Evolutionary conservation across 2,888 invertebrate species (phyloP).

Genomic region (Heliothis peltigera): DNA sequence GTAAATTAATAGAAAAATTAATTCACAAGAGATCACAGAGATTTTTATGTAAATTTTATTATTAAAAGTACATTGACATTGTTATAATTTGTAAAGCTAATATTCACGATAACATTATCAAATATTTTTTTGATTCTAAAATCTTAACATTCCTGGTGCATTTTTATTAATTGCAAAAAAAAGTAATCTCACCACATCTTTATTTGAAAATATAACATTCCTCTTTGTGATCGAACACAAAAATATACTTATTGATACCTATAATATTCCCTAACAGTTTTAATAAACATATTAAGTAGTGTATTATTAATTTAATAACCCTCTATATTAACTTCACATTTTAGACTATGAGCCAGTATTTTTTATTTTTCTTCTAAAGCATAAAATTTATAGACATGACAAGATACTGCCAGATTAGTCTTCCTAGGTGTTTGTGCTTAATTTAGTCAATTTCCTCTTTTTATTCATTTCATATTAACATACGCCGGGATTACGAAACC

Average conservation of each 20-base stretch:
- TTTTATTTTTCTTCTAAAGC: conserved; percentile 4
- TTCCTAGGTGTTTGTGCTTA: conserved; percentile 50
- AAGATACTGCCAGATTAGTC: conserved; percentile 53
- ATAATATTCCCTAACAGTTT: conserved; percentile 8
- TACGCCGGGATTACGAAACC: conserved; percentile 14
- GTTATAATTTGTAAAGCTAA: conserved; percentile 22
- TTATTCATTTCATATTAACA: conserved; percentile 26
- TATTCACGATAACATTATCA: conserved; percentile 9
- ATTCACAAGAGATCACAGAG: neutral
- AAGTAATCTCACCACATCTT: conserved; percentile 3
- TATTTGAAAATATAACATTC: conserved; percentile 42
- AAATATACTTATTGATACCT: conserved; percentile 6
- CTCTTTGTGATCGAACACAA: conserved; percentile 40
- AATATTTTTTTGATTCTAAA: neutral
- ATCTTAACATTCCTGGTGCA: conserved; percentile 50
- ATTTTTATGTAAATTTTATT: conserved; percentile 8
- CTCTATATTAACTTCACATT: conserved; percentile 3
- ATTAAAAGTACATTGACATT: conserved; percentile 41
- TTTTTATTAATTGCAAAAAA: conserved; percentile 15
- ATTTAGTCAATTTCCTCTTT: conserved; percentile 31
- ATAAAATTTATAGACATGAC: conserved; percentile 9
- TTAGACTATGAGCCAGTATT: conserved; percentile 40
- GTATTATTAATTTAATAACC: conserved; percentile 8
- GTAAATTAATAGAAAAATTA: conserved; percentile 20
- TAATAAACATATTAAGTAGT: conserved; percentile 1